Evolutionary conservation across 1,140 invertebrate species (phyloP), one percentile per base, ranked within the genome.

Genomic region (Nasonia vitripennis): DNA sequence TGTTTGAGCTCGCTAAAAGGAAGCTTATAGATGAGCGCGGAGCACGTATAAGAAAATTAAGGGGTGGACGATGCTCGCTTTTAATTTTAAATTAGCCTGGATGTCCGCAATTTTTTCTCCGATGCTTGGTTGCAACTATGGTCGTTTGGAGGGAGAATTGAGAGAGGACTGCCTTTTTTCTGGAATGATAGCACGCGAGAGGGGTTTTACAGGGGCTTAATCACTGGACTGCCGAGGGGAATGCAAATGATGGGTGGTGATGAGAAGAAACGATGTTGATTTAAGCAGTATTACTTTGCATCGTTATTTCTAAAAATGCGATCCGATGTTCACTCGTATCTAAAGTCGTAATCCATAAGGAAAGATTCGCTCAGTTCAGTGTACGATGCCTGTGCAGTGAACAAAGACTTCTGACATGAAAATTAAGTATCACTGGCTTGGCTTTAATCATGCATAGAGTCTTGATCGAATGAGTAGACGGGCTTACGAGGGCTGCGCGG

Each of bases 51-150:
- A 80, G 27, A 68, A 62, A 80, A 67, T 80, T 34, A 51, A 37
- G 6, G 55, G 78, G 10, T 80, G 23, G 6, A 62, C 17, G 34
- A 67, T 31, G 20, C 55, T 37, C 7, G 78, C 51, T 68, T 80
- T 80, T 80, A 80, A 80, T 80, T 80, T n/a, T 68, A 45, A 68
- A 80, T 80, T 41, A 62, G 41, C 77, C 27, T 3, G 14, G 4
- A 45, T 12, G 34, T n/a, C 2, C 73, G 37, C 14, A 12, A 41
- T 75, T 75, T 75, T 75, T 62, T 62, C 20, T 10, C 3, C 34
- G 34, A 37, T 5, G 48, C 20, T n/a, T n/a, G 73, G 27, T 27
- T 10, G 34, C 9, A 75, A 45, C 73, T 41, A n/a, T n/a, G n/a
- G 37, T 75, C 20, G 45, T 41, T 75, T 41, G 7, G 55, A n/a